Evolutionary conservation across 2,113 vertebrate genomes (phyloP).

Genomic region (Falcunculus frontatus): DNA sequence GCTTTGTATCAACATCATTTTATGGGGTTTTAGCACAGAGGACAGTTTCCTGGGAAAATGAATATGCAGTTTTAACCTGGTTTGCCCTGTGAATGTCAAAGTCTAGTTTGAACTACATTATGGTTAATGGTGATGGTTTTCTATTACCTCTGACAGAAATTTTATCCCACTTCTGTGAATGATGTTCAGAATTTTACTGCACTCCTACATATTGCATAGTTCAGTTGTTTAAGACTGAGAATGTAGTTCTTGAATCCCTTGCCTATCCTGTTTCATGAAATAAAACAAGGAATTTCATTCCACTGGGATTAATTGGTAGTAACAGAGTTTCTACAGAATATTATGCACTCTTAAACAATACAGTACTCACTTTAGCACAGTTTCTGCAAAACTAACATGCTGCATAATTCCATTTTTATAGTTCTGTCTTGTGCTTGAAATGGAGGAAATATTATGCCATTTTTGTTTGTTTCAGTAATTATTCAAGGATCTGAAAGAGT

Average conservation of each 20-base stretch:
- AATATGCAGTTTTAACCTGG: neutral
- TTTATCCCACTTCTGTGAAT: neutral
- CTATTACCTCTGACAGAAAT: neutral
- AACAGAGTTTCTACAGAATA: neutral
- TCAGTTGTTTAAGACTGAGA: neutral
- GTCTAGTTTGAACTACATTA: neutral
- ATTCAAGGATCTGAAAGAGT: neutral
- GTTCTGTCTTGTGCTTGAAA: neutral
- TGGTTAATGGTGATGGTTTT: neutral
- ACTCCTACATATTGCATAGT: neutral
- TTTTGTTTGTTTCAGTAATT: neutral
- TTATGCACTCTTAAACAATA: neutral
- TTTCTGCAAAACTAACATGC: neutral
- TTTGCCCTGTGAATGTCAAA: neutral
- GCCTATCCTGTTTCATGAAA: neutral
- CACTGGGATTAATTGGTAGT: neutral
- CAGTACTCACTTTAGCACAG: accelerated
- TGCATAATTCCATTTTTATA: neutral
- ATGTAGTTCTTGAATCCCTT: neutral
- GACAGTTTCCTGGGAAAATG: neutral
- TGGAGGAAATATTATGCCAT: neutral
- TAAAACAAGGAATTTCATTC: neutral
- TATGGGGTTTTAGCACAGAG: neutral
- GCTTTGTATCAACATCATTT: constrained; percentile 26
- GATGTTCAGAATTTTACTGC: neutral